A percentile compares a stretch with the other conserved stretches of the same genome.
phyloP scores from a whole-genome alignment of 2,888 invertebrate species.

The Prosopocoilus inquinatus region DNA sequence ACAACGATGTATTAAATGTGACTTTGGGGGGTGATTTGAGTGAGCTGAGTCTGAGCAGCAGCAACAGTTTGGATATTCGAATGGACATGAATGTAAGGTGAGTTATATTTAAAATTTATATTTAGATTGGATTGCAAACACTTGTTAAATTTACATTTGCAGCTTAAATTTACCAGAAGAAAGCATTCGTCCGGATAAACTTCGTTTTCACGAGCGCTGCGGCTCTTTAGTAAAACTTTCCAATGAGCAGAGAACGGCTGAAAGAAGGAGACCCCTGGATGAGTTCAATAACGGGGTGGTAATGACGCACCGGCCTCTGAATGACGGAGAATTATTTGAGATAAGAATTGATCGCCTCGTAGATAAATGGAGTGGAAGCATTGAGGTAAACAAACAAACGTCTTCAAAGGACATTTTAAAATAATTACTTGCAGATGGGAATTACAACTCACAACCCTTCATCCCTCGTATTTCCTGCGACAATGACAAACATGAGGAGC shows the following conservation, averaged over 20 bases:
- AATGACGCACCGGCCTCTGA: constrained; percentile 86
- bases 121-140: no score
- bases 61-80: constrained; percentile 49
- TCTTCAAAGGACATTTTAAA: not conserved
- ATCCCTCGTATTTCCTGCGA: constrained; percentile 87
- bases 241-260: constrained; percentile 79
- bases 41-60: constrained; percentile 50
- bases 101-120: no score
- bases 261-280: constrained; percentile 82
- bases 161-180: constrained; percentile 48
- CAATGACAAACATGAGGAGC: constrained; percentile 95
- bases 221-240: constrained; percentile 85
- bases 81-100: constrained; percentile 52
- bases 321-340: constrained; percentile 90
- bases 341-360: constrained; percentile 90
- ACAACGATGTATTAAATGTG: constrained; percentile 50
- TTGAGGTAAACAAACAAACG: constrained; percentile 58
- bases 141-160: constrained; percentile 4
- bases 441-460: constrained; percentile 92
- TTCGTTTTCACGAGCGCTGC: constrained; percentile 85
- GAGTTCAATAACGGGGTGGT: constrained; percentile 97
- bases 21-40: constrained; percentile 49
- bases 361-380: constrained; percentile 93
- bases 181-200: constrained; percentile 55
- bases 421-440: constrained; percentile 63